Conservation (phyloP, 2,113 vertebrate species). For the Gorsachius goisagi region DNA sequence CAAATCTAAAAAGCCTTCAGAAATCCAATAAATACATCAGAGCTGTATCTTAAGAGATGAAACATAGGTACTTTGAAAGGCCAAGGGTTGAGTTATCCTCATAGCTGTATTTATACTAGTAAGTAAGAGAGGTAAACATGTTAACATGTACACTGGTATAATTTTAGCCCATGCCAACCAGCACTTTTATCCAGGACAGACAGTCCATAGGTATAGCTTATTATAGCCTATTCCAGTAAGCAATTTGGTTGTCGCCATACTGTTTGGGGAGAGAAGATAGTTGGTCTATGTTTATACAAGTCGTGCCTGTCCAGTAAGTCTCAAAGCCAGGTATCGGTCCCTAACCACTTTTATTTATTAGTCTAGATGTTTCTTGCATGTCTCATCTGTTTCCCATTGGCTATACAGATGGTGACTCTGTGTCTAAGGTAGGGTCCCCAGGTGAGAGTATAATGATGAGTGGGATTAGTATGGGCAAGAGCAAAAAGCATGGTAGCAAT, state of each 20-base stretch:
- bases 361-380: neutral
- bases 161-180: neutral
- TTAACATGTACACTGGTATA: neutral
- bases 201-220: neutral
- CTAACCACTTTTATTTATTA: neutral
- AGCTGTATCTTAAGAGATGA: neutral
- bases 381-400: neutral
- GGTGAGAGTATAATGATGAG: neutral
- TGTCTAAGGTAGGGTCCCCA: neutral
- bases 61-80: neutral
- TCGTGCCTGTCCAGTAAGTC: neutral
- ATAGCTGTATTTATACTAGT: neutral
- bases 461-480: neutral
- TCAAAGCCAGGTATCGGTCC: neutral
- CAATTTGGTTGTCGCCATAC: neutral
- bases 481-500: neutral
- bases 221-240: neutral
- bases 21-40: neutral
- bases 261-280: neutral
- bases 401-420: neutral
- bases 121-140: neutral
- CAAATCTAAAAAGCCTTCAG: neutral
- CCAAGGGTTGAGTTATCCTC: neutral
- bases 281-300: neutral
- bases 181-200: neutral